These are phyloP conservation scores for Chrysomela aeneicollis DNA, from an alignment of 2,888 invertebrate genomes.

Conservation along the genomic window DNA sequence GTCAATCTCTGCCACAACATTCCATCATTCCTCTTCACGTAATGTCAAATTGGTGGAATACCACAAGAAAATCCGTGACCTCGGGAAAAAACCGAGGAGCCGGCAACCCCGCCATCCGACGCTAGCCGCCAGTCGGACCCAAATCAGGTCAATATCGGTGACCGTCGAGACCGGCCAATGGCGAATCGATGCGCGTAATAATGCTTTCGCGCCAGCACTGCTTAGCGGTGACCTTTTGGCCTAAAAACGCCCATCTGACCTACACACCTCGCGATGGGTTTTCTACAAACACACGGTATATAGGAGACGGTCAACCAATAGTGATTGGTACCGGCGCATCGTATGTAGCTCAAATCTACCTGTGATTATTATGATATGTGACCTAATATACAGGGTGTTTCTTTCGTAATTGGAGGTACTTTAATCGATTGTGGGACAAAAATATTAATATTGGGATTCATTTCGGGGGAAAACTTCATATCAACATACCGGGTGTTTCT, in stretches of 20 bases:
- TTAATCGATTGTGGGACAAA: too few relatives aligned
- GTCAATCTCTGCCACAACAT: too few relatives aligned
- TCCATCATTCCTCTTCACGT: too few relatives aligned
- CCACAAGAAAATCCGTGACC: background rate
- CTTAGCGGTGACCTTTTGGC: constrained; percentile 55
- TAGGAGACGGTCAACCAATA: constrained; percentile 10
- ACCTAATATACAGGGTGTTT: background rate
- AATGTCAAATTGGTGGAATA: too few relatives aligned
- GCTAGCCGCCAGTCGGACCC: constrained; percentile 37
- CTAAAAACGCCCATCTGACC: constrained; percentile 55
- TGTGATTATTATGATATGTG: too few relatives aligned
- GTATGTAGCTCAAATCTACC: background rate
- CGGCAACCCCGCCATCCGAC: constrained; percentile 19
- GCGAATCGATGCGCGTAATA: constrained; percentile 25
- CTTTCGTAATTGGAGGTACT: too few relatives aligned
- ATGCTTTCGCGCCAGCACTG: constrained; percentile 48
- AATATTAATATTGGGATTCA: too few relatives aligned
- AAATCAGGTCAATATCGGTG: constrained; percentile 51
- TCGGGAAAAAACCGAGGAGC: background rate
- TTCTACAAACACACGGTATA: constrained; percentile 40
- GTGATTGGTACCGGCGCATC: background rate
- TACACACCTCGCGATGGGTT: constrained; percentile 46
- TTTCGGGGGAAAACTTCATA: too few relatives aligned
- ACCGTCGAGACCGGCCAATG: constrained; percentile 48
- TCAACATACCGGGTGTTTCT: too few relatives aligned